Evolutionary conservation across 2,797 vertebrate genomes (phyloP), one percentile per base, ranked within the genome.

Genomic region (Mallotus villosus): DNA sequence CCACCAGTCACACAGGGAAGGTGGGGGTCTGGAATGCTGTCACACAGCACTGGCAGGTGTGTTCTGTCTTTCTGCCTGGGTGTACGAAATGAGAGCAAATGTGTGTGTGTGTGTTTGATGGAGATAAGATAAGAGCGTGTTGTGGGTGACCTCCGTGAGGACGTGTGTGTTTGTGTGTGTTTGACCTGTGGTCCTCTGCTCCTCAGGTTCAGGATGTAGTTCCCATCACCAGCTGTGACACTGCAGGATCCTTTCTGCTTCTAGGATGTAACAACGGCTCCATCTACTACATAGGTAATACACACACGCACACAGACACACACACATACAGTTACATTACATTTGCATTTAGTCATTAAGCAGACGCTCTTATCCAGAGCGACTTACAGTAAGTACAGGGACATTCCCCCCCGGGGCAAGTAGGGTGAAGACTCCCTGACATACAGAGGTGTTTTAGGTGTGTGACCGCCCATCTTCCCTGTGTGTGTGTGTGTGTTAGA

Each of bases 11-110:
- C 51, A 99, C 97, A 0, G 97, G 97, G 76, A 99, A 99, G 78
- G 97, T 99, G 4, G 97, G 97, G n/a, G 97, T 99, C 71, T 99
- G 97, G 97, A 99, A 99, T 0, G 97, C 97, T 0, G 97, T 99
- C 86, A 99, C 97, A 29, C 97, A 99, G 81, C 97, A 99, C 79
- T 99, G 97, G 97, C 97, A 99, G 95, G 97, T 98, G 73, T 32
- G 76, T 49, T 4, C 25, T 49, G 25, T 25, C 14, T 71, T 24
- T 46, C 22, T 68, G n/a, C 22, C 4, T 17, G 17, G 32, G 32
- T 34, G 32, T 7, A 34, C 32, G 5, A 8, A 34, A 8, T 1
- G 32, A 34, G 1, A 34, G 32, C 32, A 34, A 34, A 34, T 7
- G 32, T 58, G 46, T 55, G 29, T 55, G 14, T 55, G 41, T 63